Base-by-base conservation (phyloP, 64 coral and sea anemone species). In the Montipora cactus region DNA sequence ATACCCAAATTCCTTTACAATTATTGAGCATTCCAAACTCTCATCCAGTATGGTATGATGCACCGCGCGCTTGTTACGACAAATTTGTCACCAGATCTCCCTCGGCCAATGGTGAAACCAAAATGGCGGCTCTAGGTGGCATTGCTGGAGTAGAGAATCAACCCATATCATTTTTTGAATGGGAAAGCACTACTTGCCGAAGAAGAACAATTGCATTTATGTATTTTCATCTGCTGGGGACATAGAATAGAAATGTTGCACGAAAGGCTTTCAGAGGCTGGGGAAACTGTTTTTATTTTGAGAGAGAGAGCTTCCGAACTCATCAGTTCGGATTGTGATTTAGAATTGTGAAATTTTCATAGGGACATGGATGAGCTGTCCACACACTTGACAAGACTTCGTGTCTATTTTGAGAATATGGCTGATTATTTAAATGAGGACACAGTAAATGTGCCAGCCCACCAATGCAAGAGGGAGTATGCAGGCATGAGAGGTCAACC, bases 191-290 rank as follows among this genome's bases (percentile, higher is more conserved):
- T 78, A 22, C 55, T 78, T 77, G 53, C 87, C 6, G 87, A 89
- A 78, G 53, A 73, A 61, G 87, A 89, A 89, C 73, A 89, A 62
- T 28, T 89, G 19, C 71, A 76, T 89, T 74, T 61, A 16, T 89
- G 53, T 44, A 51, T 76, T 77, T 62, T 47, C 16, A n/a, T 78
- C 49, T 55, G 15, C 59, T 78, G 10, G 8, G 45, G 53, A 58
- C n/a, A 77, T 13, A 52, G 53, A 77, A 62, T 89, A 76, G 88
- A 95, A 84, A 55, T 82, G 89, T 67, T 83, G 67, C 93, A 79
- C 14, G 73, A 95, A 90, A 87, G 88, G 88, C 93, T 95, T 83
- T 90, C 89, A 55, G 88, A 90, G 79, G 93, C 93, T 90, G 81
- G 77, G 51, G 87, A 94, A 89, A 83, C 93, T 20, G 83, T 93